Conservation (phyloP, 1,140 invertebrate species). For the Daktulosphaira vitifoliae region DNA sequence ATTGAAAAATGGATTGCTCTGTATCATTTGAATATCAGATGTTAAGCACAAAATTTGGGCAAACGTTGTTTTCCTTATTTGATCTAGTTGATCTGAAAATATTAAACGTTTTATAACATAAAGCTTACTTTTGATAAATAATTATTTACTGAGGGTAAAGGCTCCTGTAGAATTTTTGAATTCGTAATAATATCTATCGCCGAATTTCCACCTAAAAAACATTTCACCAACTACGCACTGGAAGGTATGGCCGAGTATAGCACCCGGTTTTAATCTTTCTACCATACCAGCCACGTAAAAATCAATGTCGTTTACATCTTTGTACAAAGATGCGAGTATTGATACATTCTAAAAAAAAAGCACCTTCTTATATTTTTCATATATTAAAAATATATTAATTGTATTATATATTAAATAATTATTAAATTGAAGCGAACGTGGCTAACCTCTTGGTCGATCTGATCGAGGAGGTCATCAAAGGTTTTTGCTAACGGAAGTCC, state of each 20-base stretch:
- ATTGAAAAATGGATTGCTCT: not conserved
- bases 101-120: no score
- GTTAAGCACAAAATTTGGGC: not conserved
- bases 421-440: no score
- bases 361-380: no score
- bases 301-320: slow-evolving; percentile 76
- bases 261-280: slow-evolving; percentile 66
- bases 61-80: slow-evolving; percentile 5
- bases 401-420: no score
- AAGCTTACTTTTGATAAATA: no score
- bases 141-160: slow-evolving; percentile 59
- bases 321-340: slow-evolving; percentile 47
- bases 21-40: not conserved
- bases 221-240: slow-evolving; percentile 80
- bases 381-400: no score
- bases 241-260: slow-evolving; percentile 80
- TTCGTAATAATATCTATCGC: slow-evolving; percentile 77
- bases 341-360: slow-evolving; percentile 16
- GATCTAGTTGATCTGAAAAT: slow-evolving; percentile 6
- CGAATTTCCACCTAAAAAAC: slow-evolving; percentile 70
- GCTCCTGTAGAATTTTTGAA: slow-evolving; percentile 53
- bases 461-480: slow-evolving; percentile 43
- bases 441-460: slow-evolving; percentile 36
- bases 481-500: slow-evolving; percentile 57
- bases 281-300: slow-evolving; percentile 84